phyloP scores from a whole-genome alignment of 2,797 vertebrate species.

The Sebastes kiyomatsui region DNA sequence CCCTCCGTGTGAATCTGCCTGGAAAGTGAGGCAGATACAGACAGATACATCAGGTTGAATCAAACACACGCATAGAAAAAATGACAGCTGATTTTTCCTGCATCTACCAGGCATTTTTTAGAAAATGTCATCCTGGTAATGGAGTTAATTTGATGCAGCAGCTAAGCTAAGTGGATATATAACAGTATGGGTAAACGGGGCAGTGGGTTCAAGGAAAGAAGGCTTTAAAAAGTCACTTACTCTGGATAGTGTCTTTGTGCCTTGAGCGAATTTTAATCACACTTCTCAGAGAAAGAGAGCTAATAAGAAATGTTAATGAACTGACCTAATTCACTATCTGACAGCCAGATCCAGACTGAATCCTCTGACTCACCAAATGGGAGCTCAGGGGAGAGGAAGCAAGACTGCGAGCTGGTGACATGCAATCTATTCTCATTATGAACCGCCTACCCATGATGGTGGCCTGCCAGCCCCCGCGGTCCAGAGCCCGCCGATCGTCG shows the following conservation, averaged over 20 bases:
- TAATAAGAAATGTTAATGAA: conserved; percentile 44
- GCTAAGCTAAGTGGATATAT: background rate
- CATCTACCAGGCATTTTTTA: background rate
- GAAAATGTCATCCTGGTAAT: background rate
- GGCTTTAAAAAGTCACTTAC: conserved; percentile 1
- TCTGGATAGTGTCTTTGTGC: background rate
- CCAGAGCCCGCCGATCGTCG: conserved; percentile 92
- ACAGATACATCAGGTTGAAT: background rate
- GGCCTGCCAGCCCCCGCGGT: conserved; percentile 96
- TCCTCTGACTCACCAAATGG: conserved; percentile 42
- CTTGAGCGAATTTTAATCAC: conserved; percentile 21
- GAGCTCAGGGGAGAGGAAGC: conserved; percentile 2
- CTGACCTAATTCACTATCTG: conserved; percentile 51
- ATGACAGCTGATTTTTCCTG: background rate
- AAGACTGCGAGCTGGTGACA: background rate
- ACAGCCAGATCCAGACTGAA: conserved; percentile 25
- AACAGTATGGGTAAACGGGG: background rate
- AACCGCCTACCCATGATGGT: conserved; percentile 90
- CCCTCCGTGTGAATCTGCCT: conserved; percentile 94
- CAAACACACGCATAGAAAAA: background rate
- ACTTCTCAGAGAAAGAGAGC: conserved; percentile 15
- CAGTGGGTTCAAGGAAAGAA: background rate
- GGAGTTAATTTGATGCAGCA: background rate
- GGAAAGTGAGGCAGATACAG: conserved; percentile 2
- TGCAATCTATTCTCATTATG: background rate